These are phyloP conservation scores for Cuculus canorus DNA, from an alignment of 2,797 vertebrate genomes.

Conservation along the genomic window DNA sequence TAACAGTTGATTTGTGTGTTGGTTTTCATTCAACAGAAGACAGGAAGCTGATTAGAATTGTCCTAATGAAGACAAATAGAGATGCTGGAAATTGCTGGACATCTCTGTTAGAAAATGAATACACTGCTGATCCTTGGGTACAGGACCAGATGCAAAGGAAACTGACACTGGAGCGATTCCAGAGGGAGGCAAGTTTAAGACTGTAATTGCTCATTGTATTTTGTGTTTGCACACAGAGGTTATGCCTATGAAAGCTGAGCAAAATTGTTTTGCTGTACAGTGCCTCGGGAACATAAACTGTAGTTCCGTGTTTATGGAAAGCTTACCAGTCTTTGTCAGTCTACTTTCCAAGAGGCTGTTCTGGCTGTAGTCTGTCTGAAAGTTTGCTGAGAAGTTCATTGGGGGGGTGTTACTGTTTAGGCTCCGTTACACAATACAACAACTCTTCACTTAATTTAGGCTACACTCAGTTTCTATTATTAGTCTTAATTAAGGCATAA, in stretches of 20 bases:
- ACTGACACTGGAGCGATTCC: conserved; percentile 94
- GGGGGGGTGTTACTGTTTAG: background rate
- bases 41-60: conserved; percentile 89
- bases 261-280: background rate
- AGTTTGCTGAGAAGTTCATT: background rate
- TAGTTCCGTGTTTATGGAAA: accelerated
- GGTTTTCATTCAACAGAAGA: conserved; percentile 83
- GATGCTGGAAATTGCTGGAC: conserved; percentile 96
- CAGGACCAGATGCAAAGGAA: conserved; percentile 99
- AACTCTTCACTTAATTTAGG: background rate
- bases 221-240: background rate
- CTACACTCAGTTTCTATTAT: background rate
- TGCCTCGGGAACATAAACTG: background rate
- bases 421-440: background rate
- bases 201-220: background rate
- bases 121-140: conserved; percentile 91
- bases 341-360: background rate
- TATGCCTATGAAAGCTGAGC: background rate
- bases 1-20: background rate
- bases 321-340: background rate
- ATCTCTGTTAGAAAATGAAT: conserved; percentile 93
- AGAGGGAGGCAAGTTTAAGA: conserved; percentile 88
- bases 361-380: background rate
- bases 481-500: background rate
- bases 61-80: conserved; percentile 94